phyloP scores from a whole-genome alignment of 2,113 vertebrate species.

The Tachycineta bicolor region DNA sequence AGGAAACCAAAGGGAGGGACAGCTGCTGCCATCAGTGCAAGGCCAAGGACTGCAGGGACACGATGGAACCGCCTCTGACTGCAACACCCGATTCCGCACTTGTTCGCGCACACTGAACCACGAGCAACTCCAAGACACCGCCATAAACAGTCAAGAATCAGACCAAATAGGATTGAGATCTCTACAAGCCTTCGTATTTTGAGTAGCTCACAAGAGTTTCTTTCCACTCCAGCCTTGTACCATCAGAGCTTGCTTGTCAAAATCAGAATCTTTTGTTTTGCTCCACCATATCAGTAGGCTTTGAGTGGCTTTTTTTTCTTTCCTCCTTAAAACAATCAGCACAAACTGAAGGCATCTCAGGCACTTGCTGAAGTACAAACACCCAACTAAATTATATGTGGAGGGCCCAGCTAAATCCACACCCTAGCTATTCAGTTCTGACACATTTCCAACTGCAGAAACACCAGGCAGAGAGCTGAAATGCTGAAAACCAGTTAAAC shows the following conservation, averaged over 20 bases:
- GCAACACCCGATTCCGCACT: fast-evolving
- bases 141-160: not conserved
- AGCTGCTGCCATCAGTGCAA: not conserved
- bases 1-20: not conserved
- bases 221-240: not conserved
- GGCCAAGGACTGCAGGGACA: not conserved
- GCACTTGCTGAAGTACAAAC: not conserved
- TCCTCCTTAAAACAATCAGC: not conserved
- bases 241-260: not conserved
- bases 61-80: not conserved
- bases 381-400: not conserved
- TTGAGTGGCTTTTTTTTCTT: not conserved
- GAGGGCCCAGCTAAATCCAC: not conserved
- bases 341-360: not conserved
- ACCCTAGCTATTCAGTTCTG: not conserved
- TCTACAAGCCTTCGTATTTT: not conserved
- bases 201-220: not conserved
- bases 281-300: fast-evolving
- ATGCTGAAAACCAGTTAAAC: not conserved
- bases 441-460: not conserved
- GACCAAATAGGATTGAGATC: not conserved
- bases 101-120: not conserved
- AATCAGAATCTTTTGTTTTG: not conserved
- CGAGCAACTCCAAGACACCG: not conserved
- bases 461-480: not conserved